These are phyloP conservation scores for Lethenteron reissneri DNA, from an alignment of 2,113 vertebrate species.

Conservation along the genomic window DNA sequence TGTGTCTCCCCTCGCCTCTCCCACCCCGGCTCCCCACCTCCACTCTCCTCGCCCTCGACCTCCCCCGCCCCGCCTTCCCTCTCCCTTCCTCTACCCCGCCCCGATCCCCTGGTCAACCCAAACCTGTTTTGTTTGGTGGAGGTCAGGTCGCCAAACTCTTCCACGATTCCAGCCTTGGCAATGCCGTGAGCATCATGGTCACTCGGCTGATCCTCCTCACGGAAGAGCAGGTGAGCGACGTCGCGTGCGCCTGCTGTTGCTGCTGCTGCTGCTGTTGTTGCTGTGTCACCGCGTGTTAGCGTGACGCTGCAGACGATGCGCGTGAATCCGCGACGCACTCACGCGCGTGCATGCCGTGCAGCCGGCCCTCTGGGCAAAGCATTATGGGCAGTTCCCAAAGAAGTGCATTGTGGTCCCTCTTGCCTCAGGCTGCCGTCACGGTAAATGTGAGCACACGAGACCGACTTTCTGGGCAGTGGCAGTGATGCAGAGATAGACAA, in stretches of 20 bases:
- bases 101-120: neutral
- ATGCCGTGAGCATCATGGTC: constrained; percentile 80
- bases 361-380: neutral
- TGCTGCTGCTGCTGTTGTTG: constrained; percentile 8
- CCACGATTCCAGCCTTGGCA: constrained; percentile 99
- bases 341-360: too few relatives aligned
- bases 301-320: neutral
- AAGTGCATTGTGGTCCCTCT: too few relatives aligned
- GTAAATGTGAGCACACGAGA: too few relatives aligned
- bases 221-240: constrained; percentile 63
- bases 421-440: too few relatives aligned
- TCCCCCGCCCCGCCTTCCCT: neutral
- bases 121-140: constrained; percentile 37
- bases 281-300: neutral
- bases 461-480: too few relatives aligned
- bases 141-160: constrained; percentile 99
- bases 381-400: neutral
- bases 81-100: neutral
- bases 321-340: neutral
- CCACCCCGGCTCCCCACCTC: neutral
- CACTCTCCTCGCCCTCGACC: neutral
- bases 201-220: constrained; percentile 84
- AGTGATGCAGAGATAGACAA: too few relatives aligned
- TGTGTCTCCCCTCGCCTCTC: neutral
- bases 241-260: neutral